A percentile compares a stretch with the other conserved stretches of the same genome.
phyloP scores from a whole-genome alignment of 2,113 vertebrate species.

The Podiceps cristatus region DNA sequence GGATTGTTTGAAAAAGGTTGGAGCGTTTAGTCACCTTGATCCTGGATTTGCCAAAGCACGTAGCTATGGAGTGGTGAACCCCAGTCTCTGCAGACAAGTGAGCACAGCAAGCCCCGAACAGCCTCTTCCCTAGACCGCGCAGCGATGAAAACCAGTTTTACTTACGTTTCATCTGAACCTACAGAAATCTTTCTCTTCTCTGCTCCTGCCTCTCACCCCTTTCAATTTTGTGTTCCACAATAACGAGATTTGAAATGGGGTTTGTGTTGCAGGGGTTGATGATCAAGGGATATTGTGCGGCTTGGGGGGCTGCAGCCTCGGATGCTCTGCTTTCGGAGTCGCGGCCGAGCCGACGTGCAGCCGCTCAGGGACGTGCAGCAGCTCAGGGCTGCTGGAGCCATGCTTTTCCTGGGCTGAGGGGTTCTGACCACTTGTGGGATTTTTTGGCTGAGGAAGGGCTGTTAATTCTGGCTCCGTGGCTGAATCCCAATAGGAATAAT shows the following conservation, averaged over 20 bases:
- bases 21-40: neutral
- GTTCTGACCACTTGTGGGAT: neutral
- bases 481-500: neutral
- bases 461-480: accelerated
- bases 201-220: neutral
- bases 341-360: accelerated
- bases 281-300: neutral
- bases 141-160: neutral
- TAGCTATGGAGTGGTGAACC: neutral
- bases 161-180: neutral
- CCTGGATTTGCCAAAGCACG: neutral
- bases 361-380: neutral
- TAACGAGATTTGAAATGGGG: neutral
- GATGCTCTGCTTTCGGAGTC: accelerated
- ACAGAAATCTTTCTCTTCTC: neutral
- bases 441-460: neutral
- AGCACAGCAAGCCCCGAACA: neutral
- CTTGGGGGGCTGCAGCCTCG: neutral
- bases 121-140: neutral
- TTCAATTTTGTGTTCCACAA: neutral
- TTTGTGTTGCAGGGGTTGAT: neutral
- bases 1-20: neutral
- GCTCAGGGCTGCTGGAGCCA: neutral
- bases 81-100: neutral
- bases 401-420: neutral